A percentile compares a stretch with the other conserved stretches of the same genome.
These are phyloP conservation scores for Ifrita kowaldi DNA, from an alignment of 2,113 vertebrate genomes.

Conservation along the genomic window DNA sequence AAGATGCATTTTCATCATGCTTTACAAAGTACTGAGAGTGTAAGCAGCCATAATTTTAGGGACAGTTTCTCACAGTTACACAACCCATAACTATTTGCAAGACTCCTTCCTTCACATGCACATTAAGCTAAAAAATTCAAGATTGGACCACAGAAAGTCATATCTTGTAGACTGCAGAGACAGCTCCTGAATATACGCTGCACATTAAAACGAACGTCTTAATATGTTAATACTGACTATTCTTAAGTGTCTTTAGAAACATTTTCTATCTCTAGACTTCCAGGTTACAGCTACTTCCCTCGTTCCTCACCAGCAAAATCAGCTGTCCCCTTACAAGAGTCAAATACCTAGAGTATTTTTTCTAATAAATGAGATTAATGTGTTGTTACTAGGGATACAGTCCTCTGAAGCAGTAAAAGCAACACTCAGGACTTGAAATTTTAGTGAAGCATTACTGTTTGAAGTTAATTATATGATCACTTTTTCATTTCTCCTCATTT, in stretches of 20 bases:
- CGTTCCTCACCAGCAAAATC: neutral
- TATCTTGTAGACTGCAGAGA: neutral
- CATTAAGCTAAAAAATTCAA: neutral
- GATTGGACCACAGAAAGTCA: neutral
- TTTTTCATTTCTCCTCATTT: neutral
- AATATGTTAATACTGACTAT: neutral
- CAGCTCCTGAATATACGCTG: neutral
- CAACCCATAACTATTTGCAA: neutral
- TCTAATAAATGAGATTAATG: neutral
- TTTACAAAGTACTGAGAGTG: neutral
- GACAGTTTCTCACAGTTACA: neutral
- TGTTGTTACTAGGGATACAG: neutral
- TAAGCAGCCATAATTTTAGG: neutral
- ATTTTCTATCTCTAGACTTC: neutral
- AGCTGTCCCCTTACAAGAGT: neutral
- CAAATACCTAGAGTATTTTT: neutral
- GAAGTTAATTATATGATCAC: neutral
- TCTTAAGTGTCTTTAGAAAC: neutral
- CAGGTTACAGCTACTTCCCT: neutral
- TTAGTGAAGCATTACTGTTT: neutral
- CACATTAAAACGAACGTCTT: neutral
- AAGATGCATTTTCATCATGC: neutral
- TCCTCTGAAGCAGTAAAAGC: neutral
- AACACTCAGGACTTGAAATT: neutral
- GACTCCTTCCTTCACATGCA: neutral